phyloP scores from a whole-genome alignment of 1,140 invertebrate genomes.

The Pinna nobilis region DNA sequence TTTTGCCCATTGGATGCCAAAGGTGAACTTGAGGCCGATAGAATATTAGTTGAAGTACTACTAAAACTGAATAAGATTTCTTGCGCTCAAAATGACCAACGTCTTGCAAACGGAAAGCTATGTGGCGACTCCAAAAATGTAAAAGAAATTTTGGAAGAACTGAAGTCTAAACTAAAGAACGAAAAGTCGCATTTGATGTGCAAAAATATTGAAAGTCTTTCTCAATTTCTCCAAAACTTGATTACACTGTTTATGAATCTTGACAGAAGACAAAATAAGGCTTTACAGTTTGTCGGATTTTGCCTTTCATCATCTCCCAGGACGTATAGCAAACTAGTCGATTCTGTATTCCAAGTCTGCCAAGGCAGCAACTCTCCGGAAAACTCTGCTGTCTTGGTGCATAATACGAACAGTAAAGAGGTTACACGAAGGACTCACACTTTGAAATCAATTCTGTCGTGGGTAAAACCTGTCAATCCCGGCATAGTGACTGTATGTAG shows the following conservation, averaged over 20 bases:
- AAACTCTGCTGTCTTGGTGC: constrained; percentile 17
- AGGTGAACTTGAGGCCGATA: constrained; percentile 49
- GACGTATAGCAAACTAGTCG: constrained; percentile 24
- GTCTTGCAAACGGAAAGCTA: background rate
- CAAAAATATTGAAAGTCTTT: background rate
- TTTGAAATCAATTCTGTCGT: constrained; percentile 33
- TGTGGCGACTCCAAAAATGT: background rate
- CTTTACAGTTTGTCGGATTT: constrained; percentile 53
- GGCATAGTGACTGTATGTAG: constrained; percentile 55
- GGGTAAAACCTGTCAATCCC: constrained; percentile 17
- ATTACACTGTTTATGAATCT: background rate
- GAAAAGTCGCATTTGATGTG: constrained; percentile 1
- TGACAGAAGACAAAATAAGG: background rate
- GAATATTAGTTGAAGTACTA: constrained; percentile 33
- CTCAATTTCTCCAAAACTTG: background rate
- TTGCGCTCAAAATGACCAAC: background rate
- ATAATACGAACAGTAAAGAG: constrained; percentile 29
- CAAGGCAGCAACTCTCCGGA: constrained; percentile 48
- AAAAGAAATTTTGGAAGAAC: background rate
- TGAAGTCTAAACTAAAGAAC: background rate
- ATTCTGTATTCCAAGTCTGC: constrained; percentile 45
- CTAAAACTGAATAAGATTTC: too few relatives aligned
- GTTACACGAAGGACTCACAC: constrained; percentile 30
- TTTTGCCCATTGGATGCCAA: constrained; percentile 48
- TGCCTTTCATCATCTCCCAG: constrained; percentile 54